phyloP scores from a whole-genome alignment of 2,888 invertebrate genomes.

The Alsophila aescularia region DNA sequence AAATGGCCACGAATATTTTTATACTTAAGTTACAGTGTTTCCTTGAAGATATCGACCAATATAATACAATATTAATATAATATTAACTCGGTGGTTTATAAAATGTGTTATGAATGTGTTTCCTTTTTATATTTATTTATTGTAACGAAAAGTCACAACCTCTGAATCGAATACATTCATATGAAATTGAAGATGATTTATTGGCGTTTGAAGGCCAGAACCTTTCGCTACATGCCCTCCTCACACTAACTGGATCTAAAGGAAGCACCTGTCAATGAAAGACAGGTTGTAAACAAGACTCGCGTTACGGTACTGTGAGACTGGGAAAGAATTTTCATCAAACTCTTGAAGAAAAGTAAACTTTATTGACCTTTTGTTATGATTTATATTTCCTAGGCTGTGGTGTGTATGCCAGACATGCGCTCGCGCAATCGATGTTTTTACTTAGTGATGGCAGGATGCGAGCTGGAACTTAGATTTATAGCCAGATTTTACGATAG shows the following conservation, averaged over 20 bases:
- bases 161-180: background rate
- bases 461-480: constrained; percentile 19
- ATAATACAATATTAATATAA: too few relatives aligned
- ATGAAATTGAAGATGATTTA: constrained; percentile 4
- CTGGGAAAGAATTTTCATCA: constrained; percentile 25
- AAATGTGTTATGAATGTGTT: too few relatives aligned
- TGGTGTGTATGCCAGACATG: background rate
- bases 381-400: constrained; percentile 1
- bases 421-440: constrained; percentile 29
- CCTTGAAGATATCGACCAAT: too few relatives aligned
- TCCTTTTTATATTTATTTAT: too few relatives aligned
- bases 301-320: constrained; percentile 31
- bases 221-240: constrained; percentile 22
- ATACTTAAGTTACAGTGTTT: too few relatives aligned
- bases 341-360: constrained; percentile 14
- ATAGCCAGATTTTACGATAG: constrained; percentile 30
- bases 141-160: too few relatives aligned
- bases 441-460: constrained; percentile 31
- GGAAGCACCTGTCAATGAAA: constrained; percentile 60
- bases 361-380: background rate
- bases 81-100: too few relatives aligned
- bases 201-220: constrained; percentile 11
- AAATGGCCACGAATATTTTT: background rate
- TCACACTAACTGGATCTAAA: constrained; percentile 43
- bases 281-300: constrained; percentile 50